phyloP scores from a whole-genome alignment of 1,140 invertebrate genomes.

The Drosophila orena region DNA sequence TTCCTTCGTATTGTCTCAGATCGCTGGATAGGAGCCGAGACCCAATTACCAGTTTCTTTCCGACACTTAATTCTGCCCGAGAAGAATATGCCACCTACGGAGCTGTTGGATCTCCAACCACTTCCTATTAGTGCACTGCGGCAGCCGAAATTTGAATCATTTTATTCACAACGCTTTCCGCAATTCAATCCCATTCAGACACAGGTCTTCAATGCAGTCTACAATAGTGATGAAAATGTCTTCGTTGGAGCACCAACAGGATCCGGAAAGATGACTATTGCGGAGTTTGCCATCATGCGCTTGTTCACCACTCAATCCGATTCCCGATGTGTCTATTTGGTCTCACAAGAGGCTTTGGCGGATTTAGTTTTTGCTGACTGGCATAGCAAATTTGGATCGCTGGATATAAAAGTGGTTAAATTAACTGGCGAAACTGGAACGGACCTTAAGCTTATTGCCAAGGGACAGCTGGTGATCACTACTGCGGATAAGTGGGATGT shows the following conservation, averaged over 20 bases:
- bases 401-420: slow-evolving; percentile 90
- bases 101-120: slow-evolving; percentile 98
- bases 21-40: slow-evolving; percentile 96
- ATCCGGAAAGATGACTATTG: slow-evolving; percentile 98
- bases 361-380: slow-evolving; percentile 96
- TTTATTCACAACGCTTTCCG: slow-evolving; percentile 94
- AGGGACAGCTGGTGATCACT: slow-evolving; percentile 97
- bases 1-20: slow-evolving; percentile 94
- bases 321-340: slow-evolving; percentile 96
- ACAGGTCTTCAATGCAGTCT: slow-evolving; percentile 99
- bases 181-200: slow-evolving; percentile 99
- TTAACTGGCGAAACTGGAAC: slow-evolving; percentile 99
- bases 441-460: slow-evolving; percentile 96
- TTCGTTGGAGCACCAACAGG: slow-evolving; percentile 99
- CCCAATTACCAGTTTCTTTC: slow-evolving; percentile 98
- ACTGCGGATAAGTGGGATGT: slow-evolving; percentile 99
- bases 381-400: slow-evolving; percentile 93
- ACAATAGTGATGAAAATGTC: slow-evolving; percentile 99
- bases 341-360: slow-evolving; percentile 96
- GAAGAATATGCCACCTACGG: slow-evolving; percentile 98
- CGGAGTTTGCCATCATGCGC: slow-evolving; percentile 97
- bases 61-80: slow-evolving; percentile 98
- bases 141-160: slow-evolving; percentile 93
- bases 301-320: slow-evolving; percentile 91
- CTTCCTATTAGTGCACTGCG: slow-evolving; percentile 94